Evolutionary conservation across 2,888 invertebrate genomes (phyloP).

Genomic region (Noctua fimbriata): DNA sequence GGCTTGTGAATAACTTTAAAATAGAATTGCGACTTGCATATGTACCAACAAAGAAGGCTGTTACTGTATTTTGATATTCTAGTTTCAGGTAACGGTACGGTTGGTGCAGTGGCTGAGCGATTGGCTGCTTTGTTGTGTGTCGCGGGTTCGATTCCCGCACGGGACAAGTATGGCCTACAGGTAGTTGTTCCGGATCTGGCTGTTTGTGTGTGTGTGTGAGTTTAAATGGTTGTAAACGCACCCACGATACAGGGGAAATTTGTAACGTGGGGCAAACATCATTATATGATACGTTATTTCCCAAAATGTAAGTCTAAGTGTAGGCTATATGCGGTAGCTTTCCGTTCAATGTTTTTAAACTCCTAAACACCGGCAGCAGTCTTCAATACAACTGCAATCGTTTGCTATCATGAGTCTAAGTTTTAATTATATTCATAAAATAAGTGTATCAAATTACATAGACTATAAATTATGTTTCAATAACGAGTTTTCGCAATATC

Average conservation of each 20-base stretch:
- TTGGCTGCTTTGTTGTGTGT: no score
- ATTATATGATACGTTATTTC: not conserved
- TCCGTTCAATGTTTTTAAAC: not conserved
- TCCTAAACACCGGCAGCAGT: not conserved
- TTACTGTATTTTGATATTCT: no score
- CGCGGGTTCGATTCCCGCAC: no score
- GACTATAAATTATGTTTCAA: constrained; percentile 3
- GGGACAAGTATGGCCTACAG: no score
- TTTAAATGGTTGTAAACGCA: no score
- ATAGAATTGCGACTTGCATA: not conserved
- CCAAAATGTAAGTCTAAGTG: not conserved
- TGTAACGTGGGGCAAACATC: no score
- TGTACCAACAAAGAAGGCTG: not conserved
- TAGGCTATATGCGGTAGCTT: not conserved
- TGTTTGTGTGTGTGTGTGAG: no score
- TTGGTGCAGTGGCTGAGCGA: no score
- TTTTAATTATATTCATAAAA: constrained; percentile 1
- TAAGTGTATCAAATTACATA: constrained; percentile 37
- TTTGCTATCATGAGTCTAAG: not conserved
- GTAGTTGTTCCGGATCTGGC: no score
- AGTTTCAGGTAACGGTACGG: no score
- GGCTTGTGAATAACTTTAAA: not conserved
- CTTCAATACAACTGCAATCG: not conserved
- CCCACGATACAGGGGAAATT: no score
- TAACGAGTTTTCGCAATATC: constrained; percentile 63